Conservation (phyloP, 2,113 vertebrate genomes). For the Chrysemys picta region DNA sequence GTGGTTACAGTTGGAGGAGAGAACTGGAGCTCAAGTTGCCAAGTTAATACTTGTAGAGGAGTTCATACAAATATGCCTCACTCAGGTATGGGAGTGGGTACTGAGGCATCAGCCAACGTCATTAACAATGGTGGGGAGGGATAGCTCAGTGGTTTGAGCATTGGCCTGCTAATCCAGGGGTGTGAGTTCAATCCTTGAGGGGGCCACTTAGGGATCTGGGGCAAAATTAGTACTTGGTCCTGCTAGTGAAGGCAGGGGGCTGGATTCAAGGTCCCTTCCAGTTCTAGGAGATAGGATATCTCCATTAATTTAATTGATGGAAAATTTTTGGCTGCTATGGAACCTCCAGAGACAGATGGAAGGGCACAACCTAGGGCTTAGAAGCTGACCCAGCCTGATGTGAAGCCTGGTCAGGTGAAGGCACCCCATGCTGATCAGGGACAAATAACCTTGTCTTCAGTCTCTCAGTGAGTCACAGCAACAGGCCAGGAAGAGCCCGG, state of each 20-base stretch:
- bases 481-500: too few relatives aligned
- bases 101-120: neutral
- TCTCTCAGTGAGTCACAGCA: neutral
- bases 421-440: too few relatives aligned
- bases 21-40: neutral
- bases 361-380: neutral
- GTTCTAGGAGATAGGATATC: too few relatives aligned
- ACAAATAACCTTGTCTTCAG: too few relatives aligned
- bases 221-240: too few relatives aligned
- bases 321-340: neutral
- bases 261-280: too few relatives aligned
- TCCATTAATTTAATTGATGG: neutral
- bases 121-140: neutral
- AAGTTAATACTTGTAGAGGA: neutral
- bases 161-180: too few relatives aligned
- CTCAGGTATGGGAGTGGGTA: neutral
- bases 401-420: neutral
- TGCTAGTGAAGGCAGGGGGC: too few relatives aligned
- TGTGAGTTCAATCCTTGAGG: too few relatives aligned
- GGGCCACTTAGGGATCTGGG: too few relatives aligned
- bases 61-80: neutral
- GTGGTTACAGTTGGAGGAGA: neutral
- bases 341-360: neutral
- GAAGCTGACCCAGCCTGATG: neutral
- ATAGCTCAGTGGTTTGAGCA: too few relatives aligned